phyloP scores from a whole-genome alignment of 2,797 vertebrate genomes.

The Chelonia mydas region DNA sequence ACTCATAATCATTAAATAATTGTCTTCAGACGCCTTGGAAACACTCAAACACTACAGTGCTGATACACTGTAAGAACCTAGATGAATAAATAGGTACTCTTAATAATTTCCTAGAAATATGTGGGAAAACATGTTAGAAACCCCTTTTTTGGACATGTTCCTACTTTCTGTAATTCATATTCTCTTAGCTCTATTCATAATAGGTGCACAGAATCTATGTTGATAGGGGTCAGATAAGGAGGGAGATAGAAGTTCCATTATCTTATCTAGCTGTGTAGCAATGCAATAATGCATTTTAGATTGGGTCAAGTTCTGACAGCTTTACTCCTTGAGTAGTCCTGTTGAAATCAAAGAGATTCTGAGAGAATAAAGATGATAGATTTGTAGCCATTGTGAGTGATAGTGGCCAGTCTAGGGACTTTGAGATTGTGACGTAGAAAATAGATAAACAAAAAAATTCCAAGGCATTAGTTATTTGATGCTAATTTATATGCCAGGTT shows the following conservation, averaged over 20 bases:
- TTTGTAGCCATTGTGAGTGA: neutral
- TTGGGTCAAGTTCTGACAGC: neutral
- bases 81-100: neutral
- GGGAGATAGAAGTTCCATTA: neutral
- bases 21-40: neutral
- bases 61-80: neutral
- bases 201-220: neutral
- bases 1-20: neutral
- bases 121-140: neutral
- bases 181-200: neutral
- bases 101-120: neutral
- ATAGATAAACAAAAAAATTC: neutral
- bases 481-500: neutral
- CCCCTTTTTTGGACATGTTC: neutral
- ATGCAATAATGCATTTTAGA: neutral
- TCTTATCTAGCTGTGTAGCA: neutral
- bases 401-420: neutral
- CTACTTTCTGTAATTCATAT: neutral
- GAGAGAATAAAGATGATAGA: neutral
- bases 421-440: neutral
- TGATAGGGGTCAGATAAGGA: neutral
- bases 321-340: neutral
- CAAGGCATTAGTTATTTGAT: neutral
- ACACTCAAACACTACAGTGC: neutral
- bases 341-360: accelerated